Base-by-base conservation (phyloP, 2,888 invertebrate species). In the Helicoverpa assulta region DNA sequence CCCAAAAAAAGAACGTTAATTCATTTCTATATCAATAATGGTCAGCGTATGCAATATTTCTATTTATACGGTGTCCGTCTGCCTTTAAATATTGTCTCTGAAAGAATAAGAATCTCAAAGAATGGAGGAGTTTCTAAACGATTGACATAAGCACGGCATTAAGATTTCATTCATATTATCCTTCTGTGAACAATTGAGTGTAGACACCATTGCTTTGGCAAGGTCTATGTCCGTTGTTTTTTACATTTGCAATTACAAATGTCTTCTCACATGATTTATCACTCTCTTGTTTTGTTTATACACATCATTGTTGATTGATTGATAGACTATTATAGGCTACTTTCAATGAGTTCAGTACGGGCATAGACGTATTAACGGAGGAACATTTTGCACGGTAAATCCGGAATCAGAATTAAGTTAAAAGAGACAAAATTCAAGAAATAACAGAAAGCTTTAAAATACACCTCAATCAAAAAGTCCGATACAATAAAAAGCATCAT, bases 221-320 rank as follows among this genome's bases (percentile, higher is more conserved):
- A 57, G 78, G 67, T 80, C 72, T 75, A 65, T 65, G 80, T 50
- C 67, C 64, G 65, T 54, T 19, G 55, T 63, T 73, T 75, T 63
- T 80, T 65, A n/a, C 59, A 16, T 63, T 58, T 62, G n/a, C 52
- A 70, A 71, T 79, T 67, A 78, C 61, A 43, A 21, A 68, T 78
- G 76, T 78, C 67, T 73, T 70, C 61, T 71, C 47, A 57, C 33
- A 82, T 80, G 84, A 88, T 87, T 83, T 81, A 88, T 88, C 75
- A 76, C 73, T 80, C 75, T 63, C 68, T 82, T 67, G 82, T 83
- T 82, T 83, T 80, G 64, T 76, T 79, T 75, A 76, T 61, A 73
- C 78, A 83, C 56, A 81, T 85, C 82, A 75, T 71, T 78, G 70
- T 78, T 85, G 80, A 78, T 81, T 89, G 89, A 90, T 90, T 85